These are phyloP conservation scores for Hirtodrosophila alboralis DNA, from an alignment of 2,888 invertebrate genomes.

Conservation along the genomic window DNA sequence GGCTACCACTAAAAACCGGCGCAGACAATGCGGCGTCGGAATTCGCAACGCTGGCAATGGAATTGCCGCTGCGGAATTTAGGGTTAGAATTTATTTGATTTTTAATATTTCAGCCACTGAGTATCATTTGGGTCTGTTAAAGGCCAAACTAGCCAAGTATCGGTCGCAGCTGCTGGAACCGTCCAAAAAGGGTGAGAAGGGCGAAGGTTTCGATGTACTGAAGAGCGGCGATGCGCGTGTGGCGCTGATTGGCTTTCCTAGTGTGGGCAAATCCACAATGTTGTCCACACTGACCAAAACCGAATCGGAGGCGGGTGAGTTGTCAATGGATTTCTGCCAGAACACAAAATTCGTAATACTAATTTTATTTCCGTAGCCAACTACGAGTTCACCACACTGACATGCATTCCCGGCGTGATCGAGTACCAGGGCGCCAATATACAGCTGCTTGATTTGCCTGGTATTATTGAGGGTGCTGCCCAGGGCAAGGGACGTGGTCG, in stretches of 20 bases:
- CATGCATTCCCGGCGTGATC: slow-evolving; percentile 99
- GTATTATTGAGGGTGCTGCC: slow-evolving; percentile 99
- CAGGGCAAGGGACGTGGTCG: slow-evolving; percentile 96
- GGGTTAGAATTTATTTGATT: slow-evolving; percentile 69
- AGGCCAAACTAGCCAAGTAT: slow-evolving; percentile 98
- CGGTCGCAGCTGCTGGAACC: slow-evolving; percentile 97
- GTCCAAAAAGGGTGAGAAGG: slow-evolving; percentile 96
- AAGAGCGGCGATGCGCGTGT: slow-evolving; percentile 99
- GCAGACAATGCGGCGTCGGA: slow-evolving; percentile 37
- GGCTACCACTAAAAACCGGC: slow-evolving; percentile 30
- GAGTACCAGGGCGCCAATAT: slow-evolving; percentile 99
- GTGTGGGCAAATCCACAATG: slow-evolving; percentile 92
- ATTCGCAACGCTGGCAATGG: slow-evolving; percentile 63
- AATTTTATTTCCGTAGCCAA: slow-evolving; percentile 86
- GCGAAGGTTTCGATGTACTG: slow-evolving; percentile 99
- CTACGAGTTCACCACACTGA: slow-evolving; percentile 99
- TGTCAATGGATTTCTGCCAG: too few relatives aligned
- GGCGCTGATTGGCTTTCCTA: slow-evolving; percentile 99
- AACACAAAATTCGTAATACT: too few relatives aligned
- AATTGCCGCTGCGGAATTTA: slow-evolving; percentile 58
- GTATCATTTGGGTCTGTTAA: slow-evolving; percentile 98
- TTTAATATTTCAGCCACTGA: slow-evolving; percentile 92
- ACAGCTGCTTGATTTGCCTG: slow-evolving; percentile 98
- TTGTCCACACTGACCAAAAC: slow-evolving; percentile 97
- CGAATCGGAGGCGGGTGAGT: slow-evolving; percentile 91